phyloP scores from a whole-genome alignment of 2,888 invertebrate species.

The Athrips mouffetella region DNA sequence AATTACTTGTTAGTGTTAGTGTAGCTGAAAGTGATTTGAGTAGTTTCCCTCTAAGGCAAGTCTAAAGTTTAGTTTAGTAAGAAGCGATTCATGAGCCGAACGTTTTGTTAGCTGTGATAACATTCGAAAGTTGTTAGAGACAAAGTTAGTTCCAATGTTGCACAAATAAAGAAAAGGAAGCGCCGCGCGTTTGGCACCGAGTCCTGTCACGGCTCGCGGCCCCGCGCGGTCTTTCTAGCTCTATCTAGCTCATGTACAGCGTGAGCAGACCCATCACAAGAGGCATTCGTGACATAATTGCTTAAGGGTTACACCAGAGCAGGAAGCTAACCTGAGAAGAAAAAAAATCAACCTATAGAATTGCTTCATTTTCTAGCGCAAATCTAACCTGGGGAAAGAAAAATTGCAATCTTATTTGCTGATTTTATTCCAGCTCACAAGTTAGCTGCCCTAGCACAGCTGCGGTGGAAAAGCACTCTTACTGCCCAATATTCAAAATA shows the following conservation, averaged over 20 bases:
- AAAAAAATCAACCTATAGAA: too few relatives aligned
- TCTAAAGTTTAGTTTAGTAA: conserved; percentile 48
- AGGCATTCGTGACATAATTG: too few relatives aligned
- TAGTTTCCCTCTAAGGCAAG: conserved; percentile 31
- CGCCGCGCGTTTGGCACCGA: conserved; percentile 39
- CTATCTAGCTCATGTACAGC: conserved; percentile 47
- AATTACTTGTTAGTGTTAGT: too few relatives aligned
- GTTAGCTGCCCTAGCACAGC: too few relatives aligned
- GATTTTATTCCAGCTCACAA: too few relatives aligned
- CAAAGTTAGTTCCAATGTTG: conserved; percentile 36
- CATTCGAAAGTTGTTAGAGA: conserved; percentile 16
- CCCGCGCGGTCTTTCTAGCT: conserved; percentile 32
- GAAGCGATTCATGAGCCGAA: conserved; percentile 50
- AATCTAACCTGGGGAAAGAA: too few relatives aligned
- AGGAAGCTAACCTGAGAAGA: too few relatives aligned
- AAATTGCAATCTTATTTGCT: too few relatives aligned
- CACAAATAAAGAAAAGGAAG: conserved; percentile 49
- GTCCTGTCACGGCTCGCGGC: conserved; percentile 30
- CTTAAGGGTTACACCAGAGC: too few relatives aligned
- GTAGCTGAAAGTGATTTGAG: not conserved
- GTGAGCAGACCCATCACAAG: conserved; percentile 7
- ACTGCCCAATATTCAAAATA: too few relatives aligned
- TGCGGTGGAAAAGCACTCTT: too few relatives aligned
- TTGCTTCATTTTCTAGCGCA: too few relatives aligned
- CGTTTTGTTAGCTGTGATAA: conserved; percentile 48